A percentile compares a stretch with the other conserved stretches of the same genome.
phyloP scores from a whole-genome alignment of 2,888 invertebrate species.

The Beris chalybata region DNA sequence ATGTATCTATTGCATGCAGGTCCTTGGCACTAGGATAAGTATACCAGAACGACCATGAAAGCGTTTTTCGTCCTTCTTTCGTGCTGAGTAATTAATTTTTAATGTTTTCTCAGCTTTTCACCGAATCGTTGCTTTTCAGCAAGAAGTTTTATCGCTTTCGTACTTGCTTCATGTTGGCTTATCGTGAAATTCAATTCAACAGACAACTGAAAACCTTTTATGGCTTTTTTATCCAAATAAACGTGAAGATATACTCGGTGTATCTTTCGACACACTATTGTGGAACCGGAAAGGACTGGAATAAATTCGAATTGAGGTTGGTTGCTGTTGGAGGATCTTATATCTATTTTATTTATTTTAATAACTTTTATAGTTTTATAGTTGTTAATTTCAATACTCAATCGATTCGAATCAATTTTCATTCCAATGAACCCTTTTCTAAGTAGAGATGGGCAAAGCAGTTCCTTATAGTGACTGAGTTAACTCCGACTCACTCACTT shows the following conservation, averaged over 20 bases:
- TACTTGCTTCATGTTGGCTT: slow-evolving; percentile 20
- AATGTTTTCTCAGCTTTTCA: slow-evolving; percentile 39
- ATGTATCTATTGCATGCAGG: slow-evolving; percentile 36
- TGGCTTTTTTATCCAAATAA: slow-evolving; percentile 30
- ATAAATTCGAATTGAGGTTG: too few relatives aligned
- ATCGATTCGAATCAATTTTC: too few relatives aligned
- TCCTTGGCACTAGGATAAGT: slow-evolving; percentile 18
- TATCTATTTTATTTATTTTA: too few relatives aligned
- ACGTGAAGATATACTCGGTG: not conserved
- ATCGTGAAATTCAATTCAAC: slow-evolving; percentile 27
- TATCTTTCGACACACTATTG: too few relatives aligned
- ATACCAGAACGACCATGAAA: slow-evolving; percentile 15
- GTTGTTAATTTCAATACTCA: too few relatives aligned
- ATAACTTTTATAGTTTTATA: too few relatives aligned
- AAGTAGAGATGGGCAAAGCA: too few relatives aligned
- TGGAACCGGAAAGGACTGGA: too few relatives aligned
- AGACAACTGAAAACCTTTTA: slow-evolving; percentile 20
- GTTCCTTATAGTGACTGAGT: too few relatives aligned
- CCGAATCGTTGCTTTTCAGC: slow-evolving; percentile 6
- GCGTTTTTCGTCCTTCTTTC: slow-evolving; percentile 18
- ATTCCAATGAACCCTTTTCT: too few relatives aligned
- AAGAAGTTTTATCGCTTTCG: slow-evolving; percentile 22
- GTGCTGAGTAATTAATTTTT: slow-evolving; percentile 39
- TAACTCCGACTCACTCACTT: too few relatives aligned
- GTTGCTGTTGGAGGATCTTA: too few relatives aligned